Evolutionary conservation across 2,888 invertebrate species (phyloP).

Genomic region (Caenorhabditis panamensis): DNA sequence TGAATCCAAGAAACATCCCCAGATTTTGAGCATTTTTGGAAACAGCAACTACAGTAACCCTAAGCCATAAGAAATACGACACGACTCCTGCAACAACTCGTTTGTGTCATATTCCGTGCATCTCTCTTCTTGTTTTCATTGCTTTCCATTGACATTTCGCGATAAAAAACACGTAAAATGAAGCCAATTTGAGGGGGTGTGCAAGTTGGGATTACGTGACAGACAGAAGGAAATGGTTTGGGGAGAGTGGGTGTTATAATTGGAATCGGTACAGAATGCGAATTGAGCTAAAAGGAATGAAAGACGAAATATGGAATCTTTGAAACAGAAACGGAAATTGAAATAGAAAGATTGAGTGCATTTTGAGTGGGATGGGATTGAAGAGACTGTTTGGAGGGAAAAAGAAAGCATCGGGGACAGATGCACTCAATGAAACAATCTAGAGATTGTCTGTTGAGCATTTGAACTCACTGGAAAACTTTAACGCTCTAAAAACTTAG

Average conservation of each 20-base stretch:
- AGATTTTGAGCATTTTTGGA: too few species aligned
- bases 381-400: slow-evolving; percentile 1
- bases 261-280: neutral
- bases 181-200: neutral
- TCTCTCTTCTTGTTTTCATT: neutral
- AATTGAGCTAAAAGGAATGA: too few species aligned
- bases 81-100: too few species aligned
- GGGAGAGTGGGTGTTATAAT: neutral
- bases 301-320: too few species aligned
- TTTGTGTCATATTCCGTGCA: too few species aligned
- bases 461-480: too few species aligned
- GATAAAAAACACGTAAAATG: neutral
- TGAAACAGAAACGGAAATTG: neutral
- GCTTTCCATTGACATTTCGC: too few species aligned
- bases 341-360: slow-evolving; percentile 9
- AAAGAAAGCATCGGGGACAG: neutral
- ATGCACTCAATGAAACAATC: neutral
- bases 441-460: too few species aligned
- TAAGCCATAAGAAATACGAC: too few species aligned
- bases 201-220: neutral
- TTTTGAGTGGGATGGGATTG: slow-evolving; percentile 11
- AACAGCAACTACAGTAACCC: too few species aligned
- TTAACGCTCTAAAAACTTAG: too few species aligned
- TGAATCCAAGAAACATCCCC: too few species aligned
- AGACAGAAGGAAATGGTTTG: neutral